phyloP scores from a whole-genome alignment of 2,888 invertebrate species.

The Pammene aurita region DNA sequence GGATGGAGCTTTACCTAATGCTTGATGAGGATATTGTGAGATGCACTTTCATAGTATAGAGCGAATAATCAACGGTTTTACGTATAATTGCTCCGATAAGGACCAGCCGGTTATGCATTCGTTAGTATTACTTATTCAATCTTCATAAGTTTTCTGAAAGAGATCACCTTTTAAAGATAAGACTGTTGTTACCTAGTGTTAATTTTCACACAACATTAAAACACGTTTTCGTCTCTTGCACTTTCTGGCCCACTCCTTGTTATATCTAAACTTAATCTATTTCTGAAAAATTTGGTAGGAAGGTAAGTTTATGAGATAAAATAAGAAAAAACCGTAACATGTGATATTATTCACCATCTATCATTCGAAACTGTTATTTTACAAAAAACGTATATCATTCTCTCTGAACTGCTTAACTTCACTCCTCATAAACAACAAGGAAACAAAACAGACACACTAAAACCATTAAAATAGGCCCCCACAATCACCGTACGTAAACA shows the following conservation, averaged over 20 bases:
- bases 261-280: too few species aligned
- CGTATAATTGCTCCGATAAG: too few species aligned
- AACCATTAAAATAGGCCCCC: conserved; percentile 42
- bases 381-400: conserved; percentile 11
- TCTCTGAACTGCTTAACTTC: conserved; percentile 39
- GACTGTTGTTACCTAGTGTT: too few species aligned
- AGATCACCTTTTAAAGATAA: too few species aligned
- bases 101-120: too few species aligned
- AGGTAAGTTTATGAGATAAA: neutral
- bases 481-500: conserved; percentile 48
- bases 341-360: neutral
- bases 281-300: neutral
- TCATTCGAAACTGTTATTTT: conserved; percentile 1
- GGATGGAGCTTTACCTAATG: neutral
- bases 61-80: too few species aligned
- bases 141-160: too few species aligned
- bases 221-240: too few species aligned
- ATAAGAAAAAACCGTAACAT: neutral
- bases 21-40: neutral
- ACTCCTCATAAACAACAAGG: conserved; percentile 37
- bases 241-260: too few species aligned
- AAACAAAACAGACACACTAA: conserved; percentile 47
- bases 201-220: too few species aligned
- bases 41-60: too few species aligned
- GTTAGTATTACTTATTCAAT: too few species aligned